phyloP scores from a whole-genome alignment of 2,113 vertebrate species.

The Perca schrenkii region DNA sequence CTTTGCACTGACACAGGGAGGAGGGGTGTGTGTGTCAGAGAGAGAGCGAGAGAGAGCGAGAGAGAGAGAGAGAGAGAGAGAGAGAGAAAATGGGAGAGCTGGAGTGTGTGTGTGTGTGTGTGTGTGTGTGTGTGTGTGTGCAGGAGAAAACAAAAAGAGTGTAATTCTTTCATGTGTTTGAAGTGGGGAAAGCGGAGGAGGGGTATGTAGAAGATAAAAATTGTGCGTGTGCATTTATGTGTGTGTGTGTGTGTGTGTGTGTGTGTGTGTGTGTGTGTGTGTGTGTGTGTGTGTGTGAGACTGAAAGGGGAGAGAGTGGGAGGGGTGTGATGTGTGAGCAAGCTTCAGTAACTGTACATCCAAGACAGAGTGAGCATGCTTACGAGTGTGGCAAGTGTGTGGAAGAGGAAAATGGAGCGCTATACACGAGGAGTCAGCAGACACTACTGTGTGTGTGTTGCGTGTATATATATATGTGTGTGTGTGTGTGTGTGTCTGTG shows the following conservation, averaged over 20 bases:
- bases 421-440: slow-evolving; percentile 39
- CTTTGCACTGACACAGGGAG: slow-evolving; percentile 74
- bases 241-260: neutral
- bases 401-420: slow-evolving; percentile 30
- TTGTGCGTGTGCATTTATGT: neutral
- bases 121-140: slow-evolving; percentile 18
- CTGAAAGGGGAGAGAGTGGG: slow-evolving; percentile 21
- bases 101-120: slow-evolving; percentile 16
- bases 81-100: slow-evolving; percentile 6
- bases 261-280: neutral
- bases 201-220: slow-evolving; percentile 34
- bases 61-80: slow-evolving; percentile 10
- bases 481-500: slow-evolving; percentile 33
- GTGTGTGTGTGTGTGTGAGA: neutral
- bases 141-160: slow-evolving; percentile 52
- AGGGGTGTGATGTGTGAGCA: slow-evolving; percentile 6
- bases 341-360: slow-evolving; percentile 7
- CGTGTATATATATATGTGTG: slow-evolving; percentile 28
- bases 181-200: slow-evolving; percentile 42
- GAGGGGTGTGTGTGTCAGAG: slow-evolving; percentile 57
- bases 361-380: neutral
- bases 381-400: slow-evolving; percentile 39
- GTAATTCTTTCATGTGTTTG: slow-evolving; percentile 39
- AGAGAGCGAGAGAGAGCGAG: slow-evolving; percentile 24
- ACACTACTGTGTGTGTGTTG: slow-evolving; percentile 29